Conservation (phyloP, 2,797 vertebrate species). For the Pangasius larnaudii region DNA sequence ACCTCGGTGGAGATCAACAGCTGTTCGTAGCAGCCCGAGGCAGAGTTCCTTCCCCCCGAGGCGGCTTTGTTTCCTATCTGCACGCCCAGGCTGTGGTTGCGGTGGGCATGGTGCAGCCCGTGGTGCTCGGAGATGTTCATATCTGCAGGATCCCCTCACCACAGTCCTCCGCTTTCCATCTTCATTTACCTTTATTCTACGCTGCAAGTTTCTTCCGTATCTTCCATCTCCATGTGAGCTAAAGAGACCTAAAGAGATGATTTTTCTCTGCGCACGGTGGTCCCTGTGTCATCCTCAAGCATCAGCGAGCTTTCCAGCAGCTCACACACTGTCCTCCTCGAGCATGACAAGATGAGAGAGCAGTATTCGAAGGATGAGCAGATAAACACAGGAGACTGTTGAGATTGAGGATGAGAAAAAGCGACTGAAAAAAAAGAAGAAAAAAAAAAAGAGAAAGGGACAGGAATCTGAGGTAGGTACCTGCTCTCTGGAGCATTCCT, state of each 20-base stretch:
- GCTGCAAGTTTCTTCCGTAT: background rate
- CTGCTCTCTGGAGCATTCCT: conserved; percentile 24
- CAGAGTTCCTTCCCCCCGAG: conserved; percentile 35
- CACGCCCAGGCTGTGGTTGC: conserved; percentile 56
- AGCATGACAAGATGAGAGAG: background rate
- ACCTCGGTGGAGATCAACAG: conserved; percentile 84
- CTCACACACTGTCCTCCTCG: background rate
- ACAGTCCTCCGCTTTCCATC: background rate
- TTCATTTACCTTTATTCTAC: background rate
- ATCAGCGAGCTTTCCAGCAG: background rate
- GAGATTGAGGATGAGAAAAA: background rate
- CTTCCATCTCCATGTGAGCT: background rate
- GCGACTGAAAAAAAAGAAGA: background rate
- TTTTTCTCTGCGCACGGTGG: background rate
- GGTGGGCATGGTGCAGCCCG: conserved; percentile 47
- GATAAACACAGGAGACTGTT: background rate
- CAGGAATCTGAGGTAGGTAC: conserved; percentile 31
- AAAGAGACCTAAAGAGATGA: background rate
- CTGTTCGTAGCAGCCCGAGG: conserved; percentile 80
- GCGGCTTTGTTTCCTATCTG: conserved; percentile 30
- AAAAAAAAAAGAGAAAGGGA: background rate
- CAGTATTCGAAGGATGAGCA: conserved; percentile 11
- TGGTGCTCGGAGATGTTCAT: conserved; percentile 56
- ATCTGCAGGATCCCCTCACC: conserved; percentile 15
- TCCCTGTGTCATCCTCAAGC: background rate